These are phyloP conservation scores for Leptoclinus maculatus DNA, from an alignment of 2,797 vertebrate genomes.

Conservation along the genomic window DNA sequence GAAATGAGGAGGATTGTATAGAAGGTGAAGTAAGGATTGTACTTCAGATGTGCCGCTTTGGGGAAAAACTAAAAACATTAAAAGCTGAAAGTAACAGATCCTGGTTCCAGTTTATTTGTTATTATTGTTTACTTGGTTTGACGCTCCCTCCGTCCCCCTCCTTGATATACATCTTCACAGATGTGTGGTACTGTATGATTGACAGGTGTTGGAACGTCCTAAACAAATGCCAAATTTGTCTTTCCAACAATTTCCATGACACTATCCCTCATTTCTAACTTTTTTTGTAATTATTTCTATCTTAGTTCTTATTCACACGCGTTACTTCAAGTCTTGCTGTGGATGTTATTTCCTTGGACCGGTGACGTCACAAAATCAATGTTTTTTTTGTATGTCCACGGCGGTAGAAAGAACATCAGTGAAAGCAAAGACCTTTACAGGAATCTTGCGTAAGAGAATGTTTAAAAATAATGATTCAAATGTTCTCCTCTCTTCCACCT, in stretches of 20 bases:
- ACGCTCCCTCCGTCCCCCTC: background rate
- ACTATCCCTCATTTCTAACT: background rate
- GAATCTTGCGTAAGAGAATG: background rate
- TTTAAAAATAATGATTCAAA: too few species aligned
- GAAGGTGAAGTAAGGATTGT: conserved; percentile 6
- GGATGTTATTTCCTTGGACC: background rate
- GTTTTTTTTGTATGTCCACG: background rate
- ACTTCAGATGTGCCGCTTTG: background rate
- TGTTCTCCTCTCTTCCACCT: conserved; percentile 12
- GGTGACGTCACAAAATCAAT: background rate
- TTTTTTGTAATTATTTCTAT: background rate
- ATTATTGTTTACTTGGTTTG: background rate
- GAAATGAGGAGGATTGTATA: background rate
- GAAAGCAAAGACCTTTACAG: conserved; percentile 38
- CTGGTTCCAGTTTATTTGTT: background rate
- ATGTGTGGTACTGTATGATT: background rate
- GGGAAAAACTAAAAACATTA: background rate
- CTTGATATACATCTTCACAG: background rate
- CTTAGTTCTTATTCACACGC: background rate
- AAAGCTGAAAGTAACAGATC: background rate
- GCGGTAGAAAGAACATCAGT: conserved; percentile 29
- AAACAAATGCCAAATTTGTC: background rate
- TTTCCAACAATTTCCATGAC: background rate
- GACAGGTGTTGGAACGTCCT: background rate
- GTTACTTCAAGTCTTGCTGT: background rate